These are phyloP conservation scores for Polydrusus tereticollis DNA, from an alignment of 2,888 invertebrate genomes.

Conservation along the genomic window DNA sequence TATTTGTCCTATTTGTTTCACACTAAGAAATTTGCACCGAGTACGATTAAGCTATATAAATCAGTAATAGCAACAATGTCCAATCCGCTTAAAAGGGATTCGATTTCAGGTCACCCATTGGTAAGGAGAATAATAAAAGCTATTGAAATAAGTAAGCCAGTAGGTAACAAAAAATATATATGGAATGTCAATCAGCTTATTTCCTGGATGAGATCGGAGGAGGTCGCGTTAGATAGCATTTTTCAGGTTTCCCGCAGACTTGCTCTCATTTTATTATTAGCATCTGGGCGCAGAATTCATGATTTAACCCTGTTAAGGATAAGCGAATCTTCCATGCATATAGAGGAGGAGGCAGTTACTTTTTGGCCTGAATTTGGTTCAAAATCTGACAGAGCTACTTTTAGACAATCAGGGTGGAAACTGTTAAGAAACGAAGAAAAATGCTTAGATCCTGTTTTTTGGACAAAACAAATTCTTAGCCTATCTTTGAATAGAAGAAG, in stretches of 20 bases:
- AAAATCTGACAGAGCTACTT: slow-evolving; percentile 48
- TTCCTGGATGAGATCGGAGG: slow-evolving; percentile 21
- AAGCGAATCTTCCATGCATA: not conserved
- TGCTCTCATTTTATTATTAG: slow-evolving; percentile 34
- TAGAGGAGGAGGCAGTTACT: slow-evolving; percentile 32
- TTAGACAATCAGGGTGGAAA: slow-evolving; percentile 45
- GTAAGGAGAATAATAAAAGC: slow-evolving; percentile 48
- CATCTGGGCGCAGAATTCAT: slow-evolving; percentile 33
- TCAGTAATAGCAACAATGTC: slow-evolving; percentile 37
- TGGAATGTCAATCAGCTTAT: slow-evolving; percentile 36
- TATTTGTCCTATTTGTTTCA: slow-evolving; percentile 32
- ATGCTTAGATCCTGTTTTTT: slow-evolving; percentile 42
- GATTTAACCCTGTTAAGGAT: slow-evolving; percentile 32
- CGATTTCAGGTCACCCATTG: slow-evolving; percentile 33
- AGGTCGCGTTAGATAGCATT: slow-evolving; percentile 19
- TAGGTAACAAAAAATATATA: slow-evolving; percentile 28
- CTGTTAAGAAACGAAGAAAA: slow-evolving; percentile 20
- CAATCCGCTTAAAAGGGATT: slow-evolving; percentile 21
- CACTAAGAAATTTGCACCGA: slow-evolving; percentile 22
- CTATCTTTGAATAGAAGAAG: slow-evolving; percentile 20
- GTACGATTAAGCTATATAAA: slow-evolving; percentile 36
- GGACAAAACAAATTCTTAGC: slow-evolving; percentile 25
- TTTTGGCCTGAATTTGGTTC: slow-evolving; percentile 54
- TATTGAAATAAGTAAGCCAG: slow-evolving; percentile 36
- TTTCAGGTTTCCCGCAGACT: slow-evolving; percentile 32